Conservation (phyloP, 2,113 vertebrate species). For the Thunnus thynnus region DNA sequence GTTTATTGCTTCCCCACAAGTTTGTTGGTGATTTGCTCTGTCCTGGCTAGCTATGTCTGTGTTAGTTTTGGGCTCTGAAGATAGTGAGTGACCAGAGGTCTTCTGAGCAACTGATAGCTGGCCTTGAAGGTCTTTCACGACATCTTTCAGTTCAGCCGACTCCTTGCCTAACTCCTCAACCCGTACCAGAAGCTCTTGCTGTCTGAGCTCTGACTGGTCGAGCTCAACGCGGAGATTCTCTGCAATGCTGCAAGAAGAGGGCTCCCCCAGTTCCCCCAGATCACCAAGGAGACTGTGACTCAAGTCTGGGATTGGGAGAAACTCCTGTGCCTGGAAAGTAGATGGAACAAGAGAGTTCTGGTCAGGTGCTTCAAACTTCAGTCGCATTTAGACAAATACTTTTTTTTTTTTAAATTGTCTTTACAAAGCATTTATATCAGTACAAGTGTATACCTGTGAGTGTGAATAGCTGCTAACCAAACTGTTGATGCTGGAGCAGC, state of each 20-base stretch:
- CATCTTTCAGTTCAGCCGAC: constrained; percentile 75
- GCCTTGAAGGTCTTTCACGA: constrained; percentile 85
- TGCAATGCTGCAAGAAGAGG: constrained; percentile 82
- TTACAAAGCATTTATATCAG: background rate
- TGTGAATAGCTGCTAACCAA: constrained; percentile 90
- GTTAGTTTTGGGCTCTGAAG: constrained; percentile 60
- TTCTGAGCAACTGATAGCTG: constrained; percentile 79
- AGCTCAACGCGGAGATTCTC: constrained; percentile 93
- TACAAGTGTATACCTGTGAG: constrained; percentile 57
- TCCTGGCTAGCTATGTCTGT: constrained; percentile 76
- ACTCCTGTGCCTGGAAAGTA: constrained; percentile 86
- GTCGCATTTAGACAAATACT: background rate
- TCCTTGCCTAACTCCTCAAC: constrained; percentile 80
- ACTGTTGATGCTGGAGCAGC: constrained; percentile 96
- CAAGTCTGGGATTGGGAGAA: constrained; percentile 85
- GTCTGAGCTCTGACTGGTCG: constrained; percentile 90
- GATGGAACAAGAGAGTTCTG: constrained; percentile 5
- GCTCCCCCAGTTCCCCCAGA: constrained; percentile 74
- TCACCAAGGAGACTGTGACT: constrained; percentile 86
- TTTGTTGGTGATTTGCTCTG: constrained; percentile 68
- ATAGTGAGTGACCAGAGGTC: constrained; percentile 18
- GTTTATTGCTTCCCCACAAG: constrained; percentile 66
- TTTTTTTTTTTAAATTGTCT: background rate
- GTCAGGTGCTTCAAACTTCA: background rate
- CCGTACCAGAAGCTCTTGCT: constrained; percentile 85